phyloP scores from a whole-genome alignment of 2,797 vertebrate genomes.

The Bucorvus abyssinicus region DNA sequence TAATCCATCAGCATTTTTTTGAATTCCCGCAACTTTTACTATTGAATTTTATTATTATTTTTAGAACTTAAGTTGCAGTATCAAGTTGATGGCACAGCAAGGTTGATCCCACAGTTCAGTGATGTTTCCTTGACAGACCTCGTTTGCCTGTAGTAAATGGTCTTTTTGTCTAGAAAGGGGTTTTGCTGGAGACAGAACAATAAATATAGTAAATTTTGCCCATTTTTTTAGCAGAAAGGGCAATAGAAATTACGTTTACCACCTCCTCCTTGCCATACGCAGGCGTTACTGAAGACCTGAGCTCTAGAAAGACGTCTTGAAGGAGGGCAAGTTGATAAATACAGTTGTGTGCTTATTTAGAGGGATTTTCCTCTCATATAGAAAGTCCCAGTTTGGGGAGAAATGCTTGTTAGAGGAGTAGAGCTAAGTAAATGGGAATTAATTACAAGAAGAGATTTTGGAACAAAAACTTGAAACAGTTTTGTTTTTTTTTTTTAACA shows the following conservation, averaged over 20 bases:
- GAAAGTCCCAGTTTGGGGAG: accelerated
- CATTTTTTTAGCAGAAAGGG: neutral
- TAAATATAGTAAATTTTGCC: neutral
- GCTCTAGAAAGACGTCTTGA: neutral
- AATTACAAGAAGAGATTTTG: neutral
- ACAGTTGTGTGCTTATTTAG: neutral
- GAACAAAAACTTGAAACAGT: neutral
- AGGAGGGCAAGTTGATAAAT: neutral
- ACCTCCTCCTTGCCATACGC: neutral
- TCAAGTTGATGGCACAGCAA: neutral
- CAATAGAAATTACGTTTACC: neutral
- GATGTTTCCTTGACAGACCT: neutral
- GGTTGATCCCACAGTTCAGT: neutral
- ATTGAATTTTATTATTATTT: neutral
- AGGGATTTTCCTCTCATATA: accelerated
- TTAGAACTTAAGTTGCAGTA: neutral
- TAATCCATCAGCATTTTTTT: neutral
- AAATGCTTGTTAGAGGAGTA: neutral
- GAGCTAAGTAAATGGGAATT: neutral
- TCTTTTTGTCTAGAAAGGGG: neutral
- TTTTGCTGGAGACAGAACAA: neutral
- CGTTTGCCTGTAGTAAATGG: neutral
- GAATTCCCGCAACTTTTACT: neutral
- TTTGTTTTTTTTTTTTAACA: neutral
- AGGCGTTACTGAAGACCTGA: neutral